Evolutionary conservation across 92 coral and sea anemone genomes (phyloP).

Genomic region (Desmophyllum pertusum): DNA sequence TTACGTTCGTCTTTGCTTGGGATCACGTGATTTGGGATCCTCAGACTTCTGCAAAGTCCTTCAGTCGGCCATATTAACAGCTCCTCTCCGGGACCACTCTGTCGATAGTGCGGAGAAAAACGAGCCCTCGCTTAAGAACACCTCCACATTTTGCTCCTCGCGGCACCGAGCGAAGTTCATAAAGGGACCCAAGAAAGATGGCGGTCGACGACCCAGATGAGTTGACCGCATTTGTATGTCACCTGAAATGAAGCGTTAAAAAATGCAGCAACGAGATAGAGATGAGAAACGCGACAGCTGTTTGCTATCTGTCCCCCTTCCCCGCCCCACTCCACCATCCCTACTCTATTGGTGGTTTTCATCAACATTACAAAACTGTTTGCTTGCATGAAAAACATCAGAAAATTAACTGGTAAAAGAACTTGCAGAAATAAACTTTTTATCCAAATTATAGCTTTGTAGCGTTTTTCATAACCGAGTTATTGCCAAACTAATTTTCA

Average conservation of each 20-base stretch:
- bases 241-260: conserved; percentile 52
- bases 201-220: conserved; percentile 83
- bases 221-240: conserved; percentile 82
- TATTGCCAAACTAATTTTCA: too few relatives aligned
- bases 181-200: conserved; percentile 86
- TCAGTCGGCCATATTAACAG: conserved; percentile 88
- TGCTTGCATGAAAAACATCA: too few relatives aligned
- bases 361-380: too few relatives aligned
- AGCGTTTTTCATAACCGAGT: too few relatives aligned
- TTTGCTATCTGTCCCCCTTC: too few relatives aligned
- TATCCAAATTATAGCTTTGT: too few relatives aligned
- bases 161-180: conserved; percentile 87
- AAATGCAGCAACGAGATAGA: too few relatives aligned
- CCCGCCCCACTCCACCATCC: too few relatives aligned
- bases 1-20: conserved; percentile 17
- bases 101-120: conserved; percentile 77
- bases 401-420: too few relatives aligned
- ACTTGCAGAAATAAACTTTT: too few relatives aligned
- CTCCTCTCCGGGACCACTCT: conserved; percentile 83
- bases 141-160: conserved; percentile 84
- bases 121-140: conserved; percentile 74
- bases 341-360: too few relatives aligned
- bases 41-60: conserved; percentile 63
- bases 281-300: too few relatives aligned
- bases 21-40: conserved; percentile 54